Percentiles rank a stretch among this genome's conserved stretches.
phyloP scores from a whole-genome alignment of 2,113 vertebrate genomes.

The Rhegmatorhina hoffmannsi region DNA sequence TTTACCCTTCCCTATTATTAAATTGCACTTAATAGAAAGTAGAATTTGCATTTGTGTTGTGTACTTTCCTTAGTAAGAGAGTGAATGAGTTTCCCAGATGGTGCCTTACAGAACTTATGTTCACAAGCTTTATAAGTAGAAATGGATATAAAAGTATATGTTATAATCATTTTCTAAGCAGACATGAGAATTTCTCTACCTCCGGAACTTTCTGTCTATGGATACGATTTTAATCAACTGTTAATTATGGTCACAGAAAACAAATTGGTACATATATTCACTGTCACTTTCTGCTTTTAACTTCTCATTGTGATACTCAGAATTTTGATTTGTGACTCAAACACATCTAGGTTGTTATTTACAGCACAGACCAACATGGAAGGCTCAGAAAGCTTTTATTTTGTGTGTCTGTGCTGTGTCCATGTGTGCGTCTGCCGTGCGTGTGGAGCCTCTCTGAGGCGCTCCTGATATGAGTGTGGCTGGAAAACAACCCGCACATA shows the following conservation, averaged over 20 bases:
- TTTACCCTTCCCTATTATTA: background rate
- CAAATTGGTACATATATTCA: background rate
- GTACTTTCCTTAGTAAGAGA: background rate
- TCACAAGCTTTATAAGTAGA: background rate
- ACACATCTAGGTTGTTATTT: background rate
- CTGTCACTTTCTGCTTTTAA: background rate
- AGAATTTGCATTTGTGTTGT: background rate
- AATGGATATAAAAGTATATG: background rate
- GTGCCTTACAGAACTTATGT: background rate
- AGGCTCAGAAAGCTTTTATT: background rate
- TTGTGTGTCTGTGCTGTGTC: background rate
- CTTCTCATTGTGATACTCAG: background rate
- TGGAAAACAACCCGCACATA: background rate
- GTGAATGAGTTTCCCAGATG: background rate
- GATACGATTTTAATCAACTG: background rate
- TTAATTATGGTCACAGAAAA: background rate
- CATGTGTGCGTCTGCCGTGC: background rate
- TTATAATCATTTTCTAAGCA: background rate
- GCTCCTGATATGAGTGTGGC: background rate
- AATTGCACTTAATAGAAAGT: background rate
- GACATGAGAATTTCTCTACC: background rate
- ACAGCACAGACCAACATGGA: background rate
- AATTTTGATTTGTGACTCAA: background rate
- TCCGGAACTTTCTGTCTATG: background rate
- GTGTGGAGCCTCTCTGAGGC: background rate